Evolutionary conservation across 2,113 vertebrate species (phyloP).

Genomic region (Ursus arctos): DNA sequence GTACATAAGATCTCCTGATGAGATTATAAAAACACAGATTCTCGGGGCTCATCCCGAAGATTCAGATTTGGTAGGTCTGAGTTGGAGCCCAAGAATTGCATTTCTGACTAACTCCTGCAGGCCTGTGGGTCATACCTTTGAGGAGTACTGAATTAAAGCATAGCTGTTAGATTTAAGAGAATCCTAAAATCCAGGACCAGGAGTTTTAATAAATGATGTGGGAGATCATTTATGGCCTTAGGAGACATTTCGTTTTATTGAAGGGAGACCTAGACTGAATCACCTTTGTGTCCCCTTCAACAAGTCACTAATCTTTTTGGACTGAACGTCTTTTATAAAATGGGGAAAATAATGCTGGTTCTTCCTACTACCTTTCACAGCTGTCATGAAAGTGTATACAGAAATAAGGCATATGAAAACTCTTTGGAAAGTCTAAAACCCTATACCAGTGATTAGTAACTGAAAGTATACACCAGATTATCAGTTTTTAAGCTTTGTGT

Average conservation of each 20-base stretch:
- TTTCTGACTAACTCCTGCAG: not conserved
- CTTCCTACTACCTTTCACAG: not conserved
- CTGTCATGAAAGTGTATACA: not conserved
- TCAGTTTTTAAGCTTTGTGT: slow-evolving; percentile 21
- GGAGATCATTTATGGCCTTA: not conserved
- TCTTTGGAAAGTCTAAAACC: not conserved
- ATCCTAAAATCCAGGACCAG: not conserved
- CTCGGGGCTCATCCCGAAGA: not conserved
- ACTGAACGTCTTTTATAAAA: slow-evolving; percentile 32
- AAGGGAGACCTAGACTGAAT: not conserved
- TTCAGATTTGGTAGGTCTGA: not conserved
- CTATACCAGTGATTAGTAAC: not conserved
- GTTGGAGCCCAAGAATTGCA: not conserved
- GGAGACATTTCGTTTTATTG: not conserved
- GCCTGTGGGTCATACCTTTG: not conserved
- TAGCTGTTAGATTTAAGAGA: not conserved
- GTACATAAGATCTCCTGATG: not conserved
- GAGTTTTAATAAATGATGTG: not conserved
- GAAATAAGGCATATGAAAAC: not conserved
- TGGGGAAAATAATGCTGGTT: not conserved
- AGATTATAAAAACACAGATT: not conserved
- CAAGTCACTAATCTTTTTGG: not conserved
- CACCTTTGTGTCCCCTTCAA: not conserved
- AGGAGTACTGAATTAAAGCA: not conserved
- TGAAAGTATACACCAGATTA: not conserved